phyloP scores from a whole-genome alignment of 2,888 invertebrate genomes.

The Ptychoptera albimana region DNA sequence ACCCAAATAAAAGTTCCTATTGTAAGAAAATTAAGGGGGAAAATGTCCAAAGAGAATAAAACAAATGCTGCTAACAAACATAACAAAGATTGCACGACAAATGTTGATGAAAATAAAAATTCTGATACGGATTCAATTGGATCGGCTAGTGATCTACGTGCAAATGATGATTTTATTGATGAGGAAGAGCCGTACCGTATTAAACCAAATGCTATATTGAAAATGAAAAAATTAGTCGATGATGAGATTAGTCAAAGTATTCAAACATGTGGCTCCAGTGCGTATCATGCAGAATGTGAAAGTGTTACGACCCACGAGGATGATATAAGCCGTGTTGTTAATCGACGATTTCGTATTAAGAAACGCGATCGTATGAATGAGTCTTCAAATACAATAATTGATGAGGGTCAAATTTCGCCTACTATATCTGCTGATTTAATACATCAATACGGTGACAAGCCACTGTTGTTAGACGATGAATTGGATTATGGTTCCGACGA shows the following conservation, averaged over 20 bases:
- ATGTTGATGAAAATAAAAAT: constrained; percentile 17
- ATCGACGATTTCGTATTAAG: constrained; percentile 33
- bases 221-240: constrained; percentile 18
- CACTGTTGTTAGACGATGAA: constrained; percentile 60
- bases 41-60: constrained; percentile 22
- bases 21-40: constrained; percentile 34
- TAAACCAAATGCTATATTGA: constrained; percentile 14
- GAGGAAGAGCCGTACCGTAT: constrained; percentile 20
- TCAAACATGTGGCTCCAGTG: constrained; percentile 49
- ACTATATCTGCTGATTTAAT: constrained; percentile 39
- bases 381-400: constrained; percentile 15
- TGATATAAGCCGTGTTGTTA: constrained; percentile 35
- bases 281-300: constrained; percentile 56
- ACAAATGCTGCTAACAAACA: constrained; percentile 6
- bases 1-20: constrained; percentile 26
- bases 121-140: constrained; percentile 51
- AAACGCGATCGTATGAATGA: constrained; percentile 27
- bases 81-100: constrained; percentile 18
- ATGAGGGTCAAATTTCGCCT: constrained; percentile 36
- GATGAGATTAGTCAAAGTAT: constrained; percentile 46
- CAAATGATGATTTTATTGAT: constrained; percentile 33
- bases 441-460: constrained; percentile 60
- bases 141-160: constrained; percentile 51
- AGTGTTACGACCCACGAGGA: constrained; percentile 47
- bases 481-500: constrained; percentile 43